Evolutionary conservation across 2,888 invertebrate species (phyloP).

Genomic region (Polietes domitor): DNA sequence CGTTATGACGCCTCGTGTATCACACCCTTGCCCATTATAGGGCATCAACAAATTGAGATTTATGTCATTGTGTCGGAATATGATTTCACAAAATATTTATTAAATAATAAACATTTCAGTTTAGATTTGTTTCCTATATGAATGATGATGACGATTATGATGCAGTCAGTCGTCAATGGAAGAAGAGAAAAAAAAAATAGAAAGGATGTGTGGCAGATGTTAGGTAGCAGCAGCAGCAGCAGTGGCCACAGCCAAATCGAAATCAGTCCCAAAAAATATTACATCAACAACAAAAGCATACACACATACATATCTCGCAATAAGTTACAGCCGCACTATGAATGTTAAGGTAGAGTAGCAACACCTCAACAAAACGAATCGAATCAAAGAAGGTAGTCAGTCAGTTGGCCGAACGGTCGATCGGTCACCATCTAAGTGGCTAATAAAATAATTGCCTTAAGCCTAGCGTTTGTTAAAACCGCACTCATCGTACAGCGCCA

Average conservation of each 20-base stretch:
- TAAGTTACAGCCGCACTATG: not conserved
- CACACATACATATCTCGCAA: too few species aligned
- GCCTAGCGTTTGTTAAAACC: constrained; percentile 9
- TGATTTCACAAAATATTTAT: constrained; percentile 7
- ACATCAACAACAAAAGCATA: not conserved
- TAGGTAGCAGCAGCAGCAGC: not conserved
- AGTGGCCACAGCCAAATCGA: not conserved
- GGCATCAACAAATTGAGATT: not conserved
- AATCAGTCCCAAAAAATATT: not conserved
- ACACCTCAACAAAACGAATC: not conserved
- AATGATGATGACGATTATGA: constrained; percentile 12
- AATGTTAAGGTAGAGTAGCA: not conserved
- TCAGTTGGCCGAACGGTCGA: not conserved
- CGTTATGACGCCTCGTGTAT: too few species aligned
- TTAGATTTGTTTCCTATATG: not conserved
- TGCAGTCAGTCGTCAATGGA: not conserved
- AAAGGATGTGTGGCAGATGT: constrained; percentile 5
- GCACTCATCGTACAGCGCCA: not conserved
- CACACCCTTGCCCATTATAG: not conserved
- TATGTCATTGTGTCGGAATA: constrained; percentile 4
- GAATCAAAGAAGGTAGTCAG: too few species aligned
- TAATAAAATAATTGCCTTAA: constrained; percentile 35
- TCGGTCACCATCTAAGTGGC: constrained; percentile 11
- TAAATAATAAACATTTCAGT: constrained; percentile 3
- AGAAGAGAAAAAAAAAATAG: not conserved